Evolutionary conservation across 2,888 invertebrate species (phyloP).

Genomic region (Chymomyza procnemis): DNA sequence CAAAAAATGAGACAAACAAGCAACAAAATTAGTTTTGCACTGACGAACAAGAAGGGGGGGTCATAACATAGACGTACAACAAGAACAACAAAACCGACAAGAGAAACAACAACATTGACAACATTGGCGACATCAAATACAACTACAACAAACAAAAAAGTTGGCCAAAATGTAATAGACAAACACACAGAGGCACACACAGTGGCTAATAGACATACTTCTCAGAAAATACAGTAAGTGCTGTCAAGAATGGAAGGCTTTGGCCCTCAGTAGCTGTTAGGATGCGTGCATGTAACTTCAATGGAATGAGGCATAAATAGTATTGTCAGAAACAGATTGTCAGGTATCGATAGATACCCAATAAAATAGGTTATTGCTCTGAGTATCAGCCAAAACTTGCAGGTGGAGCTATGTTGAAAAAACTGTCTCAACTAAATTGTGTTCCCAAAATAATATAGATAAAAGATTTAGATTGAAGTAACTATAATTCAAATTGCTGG

Average conservation of each 20-base stretch:
- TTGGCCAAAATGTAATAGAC: slow-evolving; percentile 37
- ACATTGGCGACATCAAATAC: not conserved
- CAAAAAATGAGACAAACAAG: slow-evolving; percentile 24
- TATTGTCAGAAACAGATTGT: too few species aligned
- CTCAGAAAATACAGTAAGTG: not conserved
- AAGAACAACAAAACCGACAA: not conserved
- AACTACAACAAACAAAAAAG: slow-evolving; percentile 21
- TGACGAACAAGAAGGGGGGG: not conserved
- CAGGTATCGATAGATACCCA: too few species aligned
- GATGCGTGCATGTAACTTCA: too few species aligned
- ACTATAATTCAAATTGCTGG: too few species aligned
- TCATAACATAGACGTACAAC: not conserved
- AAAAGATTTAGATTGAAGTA: too few species aligned
- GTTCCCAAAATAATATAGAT: too few species aligned
- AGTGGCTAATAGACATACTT: not conserved
- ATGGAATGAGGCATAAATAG: too few species aligned
- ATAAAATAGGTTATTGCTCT: too few species aligned
- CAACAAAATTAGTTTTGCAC: slow-evolving; percentile 38
- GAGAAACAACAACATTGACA: not conserved
- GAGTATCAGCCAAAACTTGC: too few species aligned
- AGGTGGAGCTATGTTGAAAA: too few species aligned
- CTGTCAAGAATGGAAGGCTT: not conserved
- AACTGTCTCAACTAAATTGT: too few species aligned
- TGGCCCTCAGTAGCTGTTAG: too few species aligned
- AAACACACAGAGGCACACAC: slow-evolving; percentile 15